A percentile compares a stretch with the other conserved stretches of the same genome.
Evolutionary conservation across 2,888 invertebrate species (phyloP).

Genomic region (Hirtodrosophila alboralis): DNA sequence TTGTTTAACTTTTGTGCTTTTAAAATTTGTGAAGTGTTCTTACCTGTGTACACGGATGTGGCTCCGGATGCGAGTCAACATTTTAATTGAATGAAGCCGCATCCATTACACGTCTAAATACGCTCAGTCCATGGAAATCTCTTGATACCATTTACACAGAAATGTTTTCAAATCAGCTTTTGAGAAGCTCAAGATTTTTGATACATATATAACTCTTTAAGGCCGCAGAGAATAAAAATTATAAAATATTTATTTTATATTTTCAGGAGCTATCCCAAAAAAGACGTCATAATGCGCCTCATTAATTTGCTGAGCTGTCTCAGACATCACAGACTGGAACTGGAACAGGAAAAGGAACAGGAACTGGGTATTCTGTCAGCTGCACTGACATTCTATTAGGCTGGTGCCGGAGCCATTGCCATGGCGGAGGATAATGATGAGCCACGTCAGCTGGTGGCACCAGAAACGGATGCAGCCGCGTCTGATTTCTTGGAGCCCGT

Average conservation of each 20-base stretch:
- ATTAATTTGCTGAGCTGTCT: slow-evolving; percentile 47
- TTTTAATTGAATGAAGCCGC: slow-evolving; percentile 59
- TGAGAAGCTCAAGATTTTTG: not conserved
- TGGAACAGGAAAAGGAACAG: slow-evolving; percentile 38
- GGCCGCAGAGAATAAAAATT: not conserved
- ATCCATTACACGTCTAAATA: slow-evolving; percentile 21
- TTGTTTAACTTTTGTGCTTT: slow-evolving; percentile 65
- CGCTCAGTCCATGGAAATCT: slow-evolving; percentile 9
- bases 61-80: slow-evolving; percentile 44
- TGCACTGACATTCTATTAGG: slow-evolving; percentile 50
- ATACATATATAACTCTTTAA: too few species aligned
- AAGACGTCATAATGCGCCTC: slow-evolving; percentile 52
- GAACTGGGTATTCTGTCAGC: slow-evolving; percentile 40
- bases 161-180: not conserved
- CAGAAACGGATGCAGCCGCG: slow-evolving; percentile 72
- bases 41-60: slow-evolving; percentile 32
- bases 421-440: slow-evolving; percentile 76
- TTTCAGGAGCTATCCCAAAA: slow-evolving; percentile 5
- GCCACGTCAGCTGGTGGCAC: slow-evolving; percentile 52
- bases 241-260: not conserved
- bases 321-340: slow-evolving; percentile 29
- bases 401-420: slow-evolving; percentile 45
- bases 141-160: not conserved
- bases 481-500: slow-evolving; percentile 52
- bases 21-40: slow-evolving; percentile 52